phyloP scores from a whole-genome alignment of 2,113 vertebrate genomes.

The Theristicus caerulescens region DNA sequence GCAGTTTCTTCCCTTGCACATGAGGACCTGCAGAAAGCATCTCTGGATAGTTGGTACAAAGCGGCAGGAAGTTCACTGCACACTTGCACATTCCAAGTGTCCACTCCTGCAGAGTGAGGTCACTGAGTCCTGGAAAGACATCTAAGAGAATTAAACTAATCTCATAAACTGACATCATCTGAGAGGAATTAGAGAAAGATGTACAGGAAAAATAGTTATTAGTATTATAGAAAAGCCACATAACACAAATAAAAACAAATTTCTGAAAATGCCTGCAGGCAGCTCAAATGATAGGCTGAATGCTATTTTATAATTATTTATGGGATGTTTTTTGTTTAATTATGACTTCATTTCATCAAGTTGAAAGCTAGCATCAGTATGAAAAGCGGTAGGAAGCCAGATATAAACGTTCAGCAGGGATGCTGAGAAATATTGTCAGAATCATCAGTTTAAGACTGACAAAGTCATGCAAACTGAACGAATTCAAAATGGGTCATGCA shows the following conservation, averaged over 20 bases:
- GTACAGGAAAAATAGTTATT: neutral
- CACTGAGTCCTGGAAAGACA: conserved; percentile 49
- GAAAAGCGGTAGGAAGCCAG: neutral
- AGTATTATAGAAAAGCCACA: neutral
- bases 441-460: neutral
- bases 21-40: neutral
- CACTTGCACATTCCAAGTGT: conserved; percentile 3
- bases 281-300: neutral
- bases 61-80: conserved; percentile 28
- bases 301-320: neutral
- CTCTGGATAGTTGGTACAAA: neutral
- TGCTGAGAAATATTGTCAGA: neutral
- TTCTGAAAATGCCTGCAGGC: neutral
- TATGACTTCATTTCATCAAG: conserved; percentile 6
- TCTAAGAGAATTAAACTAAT: conserved; percentile 34
- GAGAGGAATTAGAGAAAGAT: neutral
- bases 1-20: neutral
- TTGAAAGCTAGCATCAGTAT: neutral
- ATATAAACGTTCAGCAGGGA: neutral
- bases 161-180: conserved; percentile 15
- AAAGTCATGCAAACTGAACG: neutral
- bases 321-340: neutral
- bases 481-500: neutral
- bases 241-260: neutral
- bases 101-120: conserved; percentile 40